phyloP scores from a whole-genome alignment of 2,113 vertebrate genomes.

The Carassius carassius region DNA sequence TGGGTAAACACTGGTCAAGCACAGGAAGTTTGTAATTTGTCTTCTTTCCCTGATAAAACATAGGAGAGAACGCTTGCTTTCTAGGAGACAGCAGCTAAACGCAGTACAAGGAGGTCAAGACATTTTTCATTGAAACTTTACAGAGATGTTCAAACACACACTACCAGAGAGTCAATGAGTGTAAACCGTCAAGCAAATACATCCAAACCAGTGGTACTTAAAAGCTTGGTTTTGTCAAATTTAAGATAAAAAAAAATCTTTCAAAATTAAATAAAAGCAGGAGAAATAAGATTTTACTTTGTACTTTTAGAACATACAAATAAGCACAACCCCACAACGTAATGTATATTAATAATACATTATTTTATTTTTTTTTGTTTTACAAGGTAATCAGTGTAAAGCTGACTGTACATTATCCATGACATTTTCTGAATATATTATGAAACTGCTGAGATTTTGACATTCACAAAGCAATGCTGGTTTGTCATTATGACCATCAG shows the following conservation, averaged over 20 bases:
- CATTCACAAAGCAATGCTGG: constrained; percentile 14
- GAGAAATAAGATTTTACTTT: background rate
- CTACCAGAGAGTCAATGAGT: constrained; percentile 22
- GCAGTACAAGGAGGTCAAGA: constrained; percentile 8
- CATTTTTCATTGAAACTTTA: constrained; percentile 50
- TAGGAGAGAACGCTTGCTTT: constrained; percentile 63
- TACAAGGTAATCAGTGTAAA: background rate
- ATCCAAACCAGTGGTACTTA: background rate
- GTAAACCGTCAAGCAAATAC: background rate
- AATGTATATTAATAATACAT: no score
- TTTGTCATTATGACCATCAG: background rate
- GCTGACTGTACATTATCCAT: background rate
- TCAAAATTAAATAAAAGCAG: no score
- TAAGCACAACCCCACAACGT: no score
- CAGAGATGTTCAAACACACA: constrained; percentile 30
- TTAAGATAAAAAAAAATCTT: background rate
- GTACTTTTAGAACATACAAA: no score
- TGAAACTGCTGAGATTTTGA: background rate
- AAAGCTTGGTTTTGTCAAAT: background rate
- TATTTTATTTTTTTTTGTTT: no score
- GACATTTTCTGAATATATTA: background rate
- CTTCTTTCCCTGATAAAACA: constrained; percentile 64
- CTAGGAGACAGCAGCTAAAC: constrained; percentile 51
- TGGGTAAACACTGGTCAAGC: constrained; percentile 69
- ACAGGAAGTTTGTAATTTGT: constrained; percentile 69